A percentile compares a stretch with the other conserved stretches of the same genome.
Evolutionary conservation across 23 tunicate species (phyloP).

Genomic region (Styela clava): DNA sequence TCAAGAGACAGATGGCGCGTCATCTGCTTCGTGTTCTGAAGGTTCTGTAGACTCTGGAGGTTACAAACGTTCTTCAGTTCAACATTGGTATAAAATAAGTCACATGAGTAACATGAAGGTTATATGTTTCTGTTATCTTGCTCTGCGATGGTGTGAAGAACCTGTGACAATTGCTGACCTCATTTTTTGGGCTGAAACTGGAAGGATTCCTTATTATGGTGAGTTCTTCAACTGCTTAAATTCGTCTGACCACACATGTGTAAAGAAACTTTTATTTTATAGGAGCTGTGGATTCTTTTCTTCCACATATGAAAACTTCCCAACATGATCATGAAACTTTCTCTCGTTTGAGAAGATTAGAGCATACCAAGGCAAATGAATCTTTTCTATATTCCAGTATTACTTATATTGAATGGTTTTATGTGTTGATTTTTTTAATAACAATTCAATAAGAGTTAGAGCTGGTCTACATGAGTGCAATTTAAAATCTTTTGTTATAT

Average conservation of each 20-base stretch:
- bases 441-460: too few relatives aligned
- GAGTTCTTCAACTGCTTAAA: neutral
- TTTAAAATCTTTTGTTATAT: too few relatives aligned
- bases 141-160: conserved; percentile 50
- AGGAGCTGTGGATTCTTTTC: conserved; percentile 6
- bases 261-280: neutral
- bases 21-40: neutral
- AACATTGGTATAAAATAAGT: conserved; percentile 1
- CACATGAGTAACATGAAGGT: conserved; percentile 8
- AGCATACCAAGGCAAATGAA: neutral
- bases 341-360: neutral
- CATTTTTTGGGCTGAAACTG: conserved; percentile 39
- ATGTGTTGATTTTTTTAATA: too few relatives aligned
- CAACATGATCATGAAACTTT: neutral
- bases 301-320: neutral
- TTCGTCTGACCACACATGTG: neutral
- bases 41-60: neutral
- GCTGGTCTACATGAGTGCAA: too few relatives aligned
- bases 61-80: neutral
- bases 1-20: neutral
- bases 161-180: conserved; percentile 40
- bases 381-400: too few relatives aligned
- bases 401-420: too few relatives aligned
- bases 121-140: conserved; percentile 26
- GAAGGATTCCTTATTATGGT: conserved; percentile 39